These are phyloP conservation scores for Lordiphosa fenestrarum DNA, from an alignment of 2,888 invertebrate genomes.

Conservation along the genomic window DNA sequence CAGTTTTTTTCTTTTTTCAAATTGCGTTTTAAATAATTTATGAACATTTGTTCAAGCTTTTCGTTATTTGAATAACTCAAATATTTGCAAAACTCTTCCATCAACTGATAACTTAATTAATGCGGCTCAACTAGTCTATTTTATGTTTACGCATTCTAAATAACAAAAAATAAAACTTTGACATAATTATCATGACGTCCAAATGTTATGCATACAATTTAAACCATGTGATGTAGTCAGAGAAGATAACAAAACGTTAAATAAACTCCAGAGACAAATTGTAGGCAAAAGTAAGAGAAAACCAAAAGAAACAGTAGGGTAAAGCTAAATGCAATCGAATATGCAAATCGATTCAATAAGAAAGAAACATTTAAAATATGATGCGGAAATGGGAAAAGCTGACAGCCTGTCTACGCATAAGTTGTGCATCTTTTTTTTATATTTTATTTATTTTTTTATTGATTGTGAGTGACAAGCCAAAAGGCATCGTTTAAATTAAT, in stretches of 20 bases:
- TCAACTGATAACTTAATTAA: constrained; percentile 36
- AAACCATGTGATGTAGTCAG: constrained; percentile 33
- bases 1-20: too few relatives aligned
- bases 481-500: constrained; percentile 11
- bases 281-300: constrained; percentile 10
- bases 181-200: constrained; percentile 33
- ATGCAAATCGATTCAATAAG: constrained; percentile 38
- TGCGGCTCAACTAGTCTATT: constrained; percentile 27
- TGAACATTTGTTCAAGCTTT: too few relatives aligned
- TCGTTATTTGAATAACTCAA: constrained; percentile 3
- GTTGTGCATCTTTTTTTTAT: constrained; percentile 38
- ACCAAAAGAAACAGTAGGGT: constrained; percentile 16
- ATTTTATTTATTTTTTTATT: constrained; percentile 37
- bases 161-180: constrained; percentile 2
- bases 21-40: too few relatives aligned
- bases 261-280: too few relatives aligned
- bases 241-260: constrained; percentile 17
- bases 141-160: constrained; percentile 18
- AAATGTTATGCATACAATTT: constrained; percentile 31
- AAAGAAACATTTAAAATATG: constrained; percentile 31
- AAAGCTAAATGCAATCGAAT: constrained; percentile 9
- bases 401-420: constrained; percentile 37
- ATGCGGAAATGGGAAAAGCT: constrained; percentile 51
- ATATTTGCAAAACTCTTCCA: constrained; percentile 21
- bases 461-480: constrained; percentile 36